Conservation (phyloP, 2,797 vertebrate species). For the Pogonophryne albipinna region DNA sequence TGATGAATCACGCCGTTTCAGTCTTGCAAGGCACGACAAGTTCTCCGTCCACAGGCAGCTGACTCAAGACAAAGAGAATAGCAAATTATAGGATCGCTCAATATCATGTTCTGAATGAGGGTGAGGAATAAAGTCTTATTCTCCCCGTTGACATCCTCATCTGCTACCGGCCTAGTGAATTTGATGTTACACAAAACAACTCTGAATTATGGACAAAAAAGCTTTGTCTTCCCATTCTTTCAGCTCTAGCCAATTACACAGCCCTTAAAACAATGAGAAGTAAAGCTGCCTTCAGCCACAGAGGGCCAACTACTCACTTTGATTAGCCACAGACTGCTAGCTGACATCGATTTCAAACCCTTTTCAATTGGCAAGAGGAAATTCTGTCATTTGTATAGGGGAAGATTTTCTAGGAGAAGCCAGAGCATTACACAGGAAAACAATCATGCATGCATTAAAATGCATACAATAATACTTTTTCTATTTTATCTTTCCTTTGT, state of each 20-base stretch:
- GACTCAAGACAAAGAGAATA: conserved; percentile 72
- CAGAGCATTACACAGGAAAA: conserved; percentile 30
- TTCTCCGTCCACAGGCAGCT: conserved; percentile 59
- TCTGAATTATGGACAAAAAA: conserved; percentile 39
- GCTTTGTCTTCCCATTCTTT: conserved; percentile 39
- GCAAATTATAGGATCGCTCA: conserved; percentile 63
- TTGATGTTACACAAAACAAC: conserved; percentile 40
- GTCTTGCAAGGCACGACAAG: conserved; percentile 29
- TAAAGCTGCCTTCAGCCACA: conserved; percentile 54
- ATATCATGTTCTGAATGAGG: conserved; percentile 47
- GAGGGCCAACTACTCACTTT: conserved; percentile 67
- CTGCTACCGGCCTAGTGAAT: conserved; percentile 22
- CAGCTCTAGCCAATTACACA: conserved; percentile 65
- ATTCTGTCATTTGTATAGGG: conserved; percentile 54
- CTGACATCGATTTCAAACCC: conserved; percentile 60
- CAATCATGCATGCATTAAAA: conserved; percentile 21
- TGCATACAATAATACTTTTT: conserved; percentile 7
- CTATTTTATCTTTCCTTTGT: conserved; percentile 13
- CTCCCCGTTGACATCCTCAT: conserved; percentile 52
- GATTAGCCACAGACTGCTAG: conserved; percentile 63
- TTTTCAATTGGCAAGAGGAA: conserved; percentile 36
- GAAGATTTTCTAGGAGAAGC: conserved; percentile 30
- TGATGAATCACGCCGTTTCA: conserved; percentile 68
- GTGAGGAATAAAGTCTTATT: conserved; percentile 57
- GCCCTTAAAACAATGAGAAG: conserved; percentile 62